These are phyloP conservation scores for Cryptus viduatorius DNA, from an alignment of 2,888 invertebrate species.

Conservation along the genomic window DNA sequence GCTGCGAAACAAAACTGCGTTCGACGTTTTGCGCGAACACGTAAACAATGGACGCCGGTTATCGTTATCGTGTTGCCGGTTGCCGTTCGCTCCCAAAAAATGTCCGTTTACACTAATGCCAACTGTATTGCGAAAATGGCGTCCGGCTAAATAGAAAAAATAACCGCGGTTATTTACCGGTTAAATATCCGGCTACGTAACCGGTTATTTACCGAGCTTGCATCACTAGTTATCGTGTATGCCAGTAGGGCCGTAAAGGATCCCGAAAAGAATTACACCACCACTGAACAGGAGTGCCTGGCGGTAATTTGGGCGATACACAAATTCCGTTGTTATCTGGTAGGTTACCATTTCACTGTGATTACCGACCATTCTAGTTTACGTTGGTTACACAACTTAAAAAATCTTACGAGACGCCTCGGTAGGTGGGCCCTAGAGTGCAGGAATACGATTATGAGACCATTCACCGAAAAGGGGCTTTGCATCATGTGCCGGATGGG, in stretches of 20 bases:
- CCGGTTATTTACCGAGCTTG: no score
- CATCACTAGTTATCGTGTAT: constrained; percentile 37
- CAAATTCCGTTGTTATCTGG: constrained; percentile 70
- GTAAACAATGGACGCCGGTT: no score
- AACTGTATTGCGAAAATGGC: no score
- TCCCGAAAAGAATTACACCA: constrained; percentile 28
- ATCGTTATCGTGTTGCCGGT: no score
- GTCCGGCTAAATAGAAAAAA: no score
- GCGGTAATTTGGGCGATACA: constrained; percentile 69
- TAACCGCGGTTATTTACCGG: no score
- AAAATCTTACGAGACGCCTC: constrained; percentile 65
- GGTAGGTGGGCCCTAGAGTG: constrained; percentile 68
- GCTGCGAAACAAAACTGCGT: no score
- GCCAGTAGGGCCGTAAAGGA: constrained; percentile 2
- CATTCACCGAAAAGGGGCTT: constrained; percentile 40
- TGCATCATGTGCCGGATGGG: constrained; percentile 29
- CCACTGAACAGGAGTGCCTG: constrained; percentile 68
- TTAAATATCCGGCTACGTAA: no score
- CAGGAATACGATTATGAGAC: constrained; percentile 63
- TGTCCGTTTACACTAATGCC: no score
- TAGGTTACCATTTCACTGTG: constrained; percentile 71
- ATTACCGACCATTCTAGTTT: constrained; percentile 72
- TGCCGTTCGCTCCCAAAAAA: no score
- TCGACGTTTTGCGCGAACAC: no score
- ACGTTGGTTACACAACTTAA: constrained; percentile 68